Percentiles rank a stretch among this genome's conserved stretches.
phyloP scores from a whole-genome alignment of 2,888 invertebrate genomes.

The Troides oblongomaculatus region DNA sequence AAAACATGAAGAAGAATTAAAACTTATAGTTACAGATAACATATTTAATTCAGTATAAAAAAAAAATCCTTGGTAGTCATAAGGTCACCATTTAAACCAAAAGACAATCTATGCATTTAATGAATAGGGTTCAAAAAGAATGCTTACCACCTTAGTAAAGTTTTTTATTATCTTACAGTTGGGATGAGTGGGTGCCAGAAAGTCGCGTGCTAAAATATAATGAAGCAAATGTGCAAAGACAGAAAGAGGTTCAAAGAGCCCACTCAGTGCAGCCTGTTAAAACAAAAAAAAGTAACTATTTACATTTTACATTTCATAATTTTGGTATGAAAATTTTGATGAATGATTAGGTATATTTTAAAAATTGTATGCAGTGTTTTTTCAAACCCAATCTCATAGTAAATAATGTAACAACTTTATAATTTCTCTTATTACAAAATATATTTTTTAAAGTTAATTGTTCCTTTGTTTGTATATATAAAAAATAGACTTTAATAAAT shows the following conservation, averaged over 20 bases:
- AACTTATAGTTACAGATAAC: too few species aligned
- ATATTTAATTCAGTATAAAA: too few species aligned
- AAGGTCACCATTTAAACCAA: too few species aligned
- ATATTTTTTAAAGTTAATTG: too few species aligned
- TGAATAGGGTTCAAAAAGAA: background rate
- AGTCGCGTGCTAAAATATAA: conserved; percentile 93
- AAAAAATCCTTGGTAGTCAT: too few species aligned
- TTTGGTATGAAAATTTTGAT: background rate
- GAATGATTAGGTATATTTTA: background rate
- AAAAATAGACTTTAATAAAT: background rate
- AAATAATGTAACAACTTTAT: too few species aligned
- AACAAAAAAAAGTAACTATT: conserved; percentile 80
- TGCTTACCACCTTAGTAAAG: too few species aligned
- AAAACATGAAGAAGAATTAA: too few species aligned
- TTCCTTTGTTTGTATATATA: background rate
- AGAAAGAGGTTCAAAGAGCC: conserved; percentile 91
- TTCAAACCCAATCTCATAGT: too few species aligned
- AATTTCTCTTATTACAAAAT: too few species aligned
- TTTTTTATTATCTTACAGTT: conserved; percentile 73
- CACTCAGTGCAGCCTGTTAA: conserved; percentile 86
- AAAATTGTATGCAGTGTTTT: too few species aligned
- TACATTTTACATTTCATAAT: background rate
- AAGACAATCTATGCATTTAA: too few species aligned
- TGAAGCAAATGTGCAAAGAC: conserved; percentile 92
- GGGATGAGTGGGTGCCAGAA: conserved; percentile 96